Percentiles rank a stretch among this genome's conserved stretches.
Evolutionary conservation across 2,113 vertebrate genomes (phyloP).

Genomic region (Manacus vitellinus): DNA sequence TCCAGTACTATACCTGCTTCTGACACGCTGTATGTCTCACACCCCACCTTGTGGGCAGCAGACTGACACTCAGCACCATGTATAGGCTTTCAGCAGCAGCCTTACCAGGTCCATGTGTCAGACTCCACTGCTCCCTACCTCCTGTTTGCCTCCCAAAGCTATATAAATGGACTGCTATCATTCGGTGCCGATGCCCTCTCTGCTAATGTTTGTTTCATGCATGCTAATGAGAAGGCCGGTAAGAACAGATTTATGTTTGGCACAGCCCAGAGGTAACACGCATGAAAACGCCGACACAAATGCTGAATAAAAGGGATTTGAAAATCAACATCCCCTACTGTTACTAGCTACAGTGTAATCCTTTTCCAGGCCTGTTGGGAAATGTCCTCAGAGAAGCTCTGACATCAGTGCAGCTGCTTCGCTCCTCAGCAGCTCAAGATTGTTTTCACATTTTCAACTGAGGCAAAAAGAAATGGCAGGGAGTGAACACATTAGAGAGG

Average conservation of each 20-base stretch:
- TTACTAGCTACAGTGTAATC: conserved; percentile 51
- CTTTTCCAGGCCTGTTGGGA: conserved; percentile 50
- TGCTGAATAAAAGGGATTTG: conserved; percentile 64
- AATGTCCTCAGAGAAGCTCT: conserved; percentile 43
- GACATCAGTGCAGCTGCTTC: conserved; percentile 39
- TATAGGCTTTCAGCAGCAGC: neutral
- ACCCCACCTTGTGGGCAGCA: neutral
- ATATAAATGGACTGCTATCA: neutral
- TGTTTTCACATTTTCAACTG: neutral
- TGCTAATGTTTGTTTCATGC: conserved; percentile 37
- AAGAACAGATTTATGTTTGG: conserved; percentile 37
- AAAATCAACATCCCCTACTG: conserved; percentile 63
- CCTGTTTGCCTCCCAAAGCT: neutral
- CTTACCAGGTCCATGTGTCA: neutral
- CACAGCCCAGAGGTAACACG: conserved; percentile 49
- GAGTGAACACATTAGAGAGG: neutral
- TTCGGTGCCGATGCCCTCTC: neutral
- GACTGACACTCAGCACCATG: neutral
- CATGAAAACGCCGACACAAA: conserved; percentile 68
- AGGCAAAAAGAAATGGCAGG: neutral
- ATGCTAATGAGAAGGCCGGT: conserved; percentile 53
- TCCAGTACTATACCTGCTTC: neutral
- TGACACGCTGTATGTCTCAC: neutral
- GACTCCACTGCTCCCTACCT: neutral
- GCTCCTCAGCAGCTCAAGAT: conserved; percentile 26